Percentiles rank a stretch among this genome's conserved stretches.
Evolutionary conservation across 2,113 vertebrate species (phyloP).

Genomic region (Falco punctatus): DNA sequence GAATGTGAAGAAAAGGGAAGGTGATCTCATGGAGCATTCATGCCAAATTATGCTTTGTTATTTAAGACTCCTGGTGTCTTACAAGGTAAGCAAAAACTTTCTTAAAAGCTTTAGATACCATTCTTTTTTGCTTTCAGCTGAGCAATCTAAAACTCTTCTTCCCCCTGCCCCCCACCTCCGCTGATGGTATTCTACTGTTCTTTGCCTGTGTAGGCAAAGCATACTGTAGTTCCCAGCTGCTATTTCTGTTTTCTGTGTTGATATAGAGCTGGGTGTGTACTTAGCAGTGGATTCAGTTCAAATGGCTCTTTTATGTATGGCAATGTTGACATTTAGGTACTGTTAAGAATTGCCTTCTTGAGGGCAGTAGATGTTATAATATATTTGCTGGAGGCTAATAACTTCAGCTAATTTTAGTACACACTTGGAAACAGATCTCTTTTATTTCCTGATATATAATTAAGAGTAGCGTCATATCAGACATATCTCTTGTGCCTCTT

Average conservation of each 20-base stretch:
- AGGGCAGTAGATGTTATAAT: background rate
- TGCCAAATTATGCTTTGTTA: background rate
- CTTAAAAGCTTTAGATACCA: background rate
- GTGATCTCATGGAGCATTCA: background rate
- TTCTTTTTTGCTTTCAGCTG: background rate
- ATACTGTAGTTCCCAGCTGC: background rate
- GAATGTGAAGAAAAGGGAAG: background rate
- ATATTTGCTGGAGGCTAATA: background rate
- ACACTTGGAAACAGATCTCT: background rate
- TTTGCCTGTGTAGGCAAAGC: background rate
- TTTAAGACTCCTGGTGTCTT: background rate
- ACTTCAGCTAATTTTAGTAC: background rate
- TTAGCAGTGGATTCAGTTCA: background rate
- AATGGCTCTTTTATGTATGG: background rate
- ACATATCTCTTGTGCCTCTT: background rate
- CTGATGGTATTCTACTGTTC: fast-evolving
- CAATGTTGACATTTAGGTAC: background rate
- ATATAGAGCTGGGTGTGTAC: background rate
- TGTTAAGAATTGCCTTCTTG: background rate
- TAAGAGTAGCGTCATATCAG: background rate
- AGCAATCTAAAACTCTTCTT: background rate
- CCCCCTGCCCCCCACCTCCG: fast-evolving
- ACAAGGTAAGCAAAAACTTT: background rate
- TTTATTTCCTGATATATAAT: background rate
- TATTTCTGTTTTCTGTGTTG: background rate